Conservation (phyloP, 2,888 invertebrate genomes). For the Ormyrus pomaceus region DNA sequence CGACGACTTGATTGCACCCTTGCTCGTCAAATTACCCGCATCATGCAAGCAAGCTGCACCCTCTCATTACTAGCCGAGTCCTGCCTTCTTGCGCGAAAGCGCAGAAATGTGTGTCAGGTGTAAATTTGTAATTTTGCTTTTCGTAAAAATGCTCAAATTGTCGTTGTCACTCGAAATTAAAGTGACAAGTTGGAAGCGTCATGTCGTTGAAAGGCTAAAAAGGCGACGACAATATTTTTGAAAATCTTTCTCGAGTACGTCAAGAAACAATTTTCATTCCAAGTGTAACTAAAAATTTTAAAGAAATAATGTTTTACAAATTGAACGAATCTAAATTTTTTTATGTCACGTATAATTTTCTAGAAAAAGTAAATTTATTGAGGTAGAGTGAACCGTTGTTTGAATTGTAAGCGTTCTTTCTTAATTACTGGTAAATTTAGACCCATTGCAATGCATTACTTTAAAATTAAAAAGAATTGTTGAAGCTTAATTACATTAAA, state of each 20-base stretch:
- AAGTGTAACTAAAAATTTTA: no score
- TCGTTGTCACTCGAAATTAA: neutral
- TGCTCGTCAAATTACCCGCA: slow-evolving; percentile 43
- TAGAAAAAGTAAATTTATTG: no score
- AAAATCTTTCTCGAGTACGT: no score
- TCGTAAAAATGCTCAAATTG: neutral
- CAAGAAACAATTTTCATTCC: no score
- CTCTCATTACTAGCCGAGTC: slow-evolving; percentile 3
- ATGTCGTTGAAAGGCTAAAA: no score
- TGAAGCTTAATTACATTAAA: neutral
- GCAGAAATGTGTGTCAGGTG: neutral
- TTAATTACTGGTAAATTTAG: no score
- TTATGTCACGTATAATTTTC: no score
- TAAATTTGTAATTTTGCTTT: neutral
- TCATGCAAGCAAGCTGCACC: neutral
- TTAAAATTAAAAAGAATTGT: neutral
- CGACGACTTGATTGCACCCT: slow-evolving; percentile 28
- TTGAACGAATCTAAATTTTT: no score
- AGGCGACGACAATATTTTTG: no score
- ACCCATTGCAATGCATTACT: neutral
- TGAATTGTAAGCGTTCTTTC: neutral
- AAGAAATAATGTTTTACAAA: no score
- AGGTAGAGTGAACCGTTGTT: neutral
- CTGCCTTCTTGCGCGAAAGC: neutral
- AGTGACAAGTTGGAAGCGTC: no score